Conservation (phyloP, 1,140 invertebrate genomes). For the Maconellicoccus hirsutus region DNA sequence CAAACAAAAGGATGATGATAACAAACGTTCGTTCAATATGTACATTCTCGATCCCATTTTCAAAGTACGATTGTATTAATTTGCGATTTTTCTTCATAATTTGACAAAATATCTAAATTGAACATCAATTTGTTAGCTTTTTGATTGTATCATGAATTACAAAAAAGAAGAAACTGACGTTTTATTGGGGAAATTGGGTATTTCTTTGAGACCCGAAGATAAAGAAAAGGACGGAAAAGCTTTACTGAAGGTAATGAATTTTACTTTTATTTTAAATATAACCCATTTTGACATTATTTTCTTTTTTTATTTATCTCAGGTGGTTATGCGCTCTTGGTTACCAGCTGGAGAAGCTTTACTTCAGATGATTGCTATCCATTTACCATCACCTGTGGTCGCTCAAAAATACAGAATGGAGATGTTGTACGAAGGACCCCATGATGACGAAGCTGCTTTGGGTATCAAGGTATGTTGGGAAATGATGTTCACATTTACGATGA, state of each 20-base stretch:
- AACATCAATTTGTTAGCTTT: constrained; percentile 47
- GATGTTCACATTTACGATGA: background rate
- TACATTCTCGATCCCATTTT: constrained; percentile 98
- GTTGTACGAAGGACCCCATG: constrained; percentile 94
- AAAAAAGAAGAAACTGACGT: constrained; percentile 87
- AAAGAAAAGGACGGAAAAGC: constrained; percentile 90
- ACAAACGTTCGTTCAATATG: constrained; percentile 96
- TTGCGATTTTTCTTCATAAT: constrained; percentile 4
- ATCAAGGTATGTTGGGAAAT: constrained; percentile 46
- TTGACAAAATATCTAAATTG: background rate
- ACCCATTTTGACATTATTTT: background rate
- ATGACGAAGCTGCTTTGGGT: constrained; percentile 91
- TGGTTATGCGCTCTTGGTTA: constrained; percentile 97
- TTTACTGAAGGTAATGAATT: constrained; percentile 57
- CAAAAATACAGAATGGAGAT: constrained; percentile 99
- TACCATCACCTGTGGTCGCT: constrained; percentile 96
- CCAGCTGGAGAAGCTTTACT: constrained; percentile 98
- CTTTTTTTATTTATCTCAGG: constrained; percentile 39
- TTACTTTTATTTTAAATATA: background rate
- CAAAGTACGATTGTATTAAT: constrained; percentile 60
- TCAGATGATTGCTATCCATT: constrained; percentile 99
- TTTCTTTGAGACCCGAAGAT: constrained; percentile 87
- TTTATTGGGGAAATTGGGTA: constrained; percentile 77
- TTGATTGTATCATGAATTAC: constrained; percentile 96
- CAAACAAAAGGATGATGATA: constrained; percentile 75